Evolutionary conservation across 1,140 invertebrate species (phyloP).

Genomic region (Nephila pilipes): DNA sequence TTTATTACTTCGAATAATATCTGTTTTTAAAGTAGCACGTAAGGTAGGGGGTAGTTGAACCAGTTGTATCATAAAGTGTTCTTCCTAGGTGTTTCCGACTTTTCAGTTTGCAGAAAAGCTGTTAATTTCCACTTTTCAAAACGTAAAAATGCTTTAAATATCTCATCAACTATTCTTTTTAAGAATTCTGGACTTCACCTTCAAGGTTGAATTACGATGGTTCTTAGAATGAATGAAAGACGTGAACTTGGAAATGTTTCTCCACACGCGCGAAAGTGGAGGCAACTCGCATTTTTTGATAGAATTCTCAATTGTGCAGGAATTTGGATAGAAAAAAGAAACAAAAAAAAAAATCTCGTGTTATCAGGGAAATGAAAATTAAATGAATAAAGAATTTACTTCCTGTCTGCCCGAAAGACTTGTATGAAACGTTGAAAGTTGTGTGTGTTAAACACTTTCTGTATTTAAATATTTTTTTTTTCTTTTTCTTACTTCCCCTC

Average conservation of each 20-base stretch:
- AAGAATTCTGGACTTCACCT: background rate
- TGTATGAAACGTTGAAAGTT: background rate
- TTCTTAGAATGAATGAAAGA: background rate
- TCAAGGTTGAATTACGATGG: conserved; percentile 15
- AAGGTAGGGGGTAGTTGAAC: background rate
- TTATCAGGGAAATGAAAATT: background rate
- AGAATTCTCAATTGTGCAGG: background rate
- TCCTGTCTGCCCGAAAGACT: background rate
- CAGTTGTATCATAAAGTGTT: background rate
- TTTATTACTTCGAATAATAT: background rate
- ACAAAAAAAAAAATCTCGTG: background rate
- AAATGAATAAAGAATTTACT: background rate
- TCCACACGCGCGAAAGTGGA: background rate
- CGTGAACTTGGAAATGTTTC: background rate
- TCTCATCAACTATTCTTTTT: background rate
- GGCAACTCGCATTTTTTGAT: background rate
- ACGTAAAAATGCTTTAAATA: background rate
- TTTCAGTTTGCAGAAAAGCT: background rate
- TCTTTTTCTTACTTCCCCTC: background rate
- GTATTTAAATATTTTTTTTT: background rate
- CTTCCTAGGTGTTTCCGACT: background rate
- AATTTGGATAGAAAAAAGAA: background rate
- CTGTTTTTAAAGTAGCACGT: background rate
- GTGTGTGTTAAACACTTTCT: background rate
- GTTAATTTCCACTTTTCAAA: background rate